Base-by-base conservation (phyloP, 2,888 invertebrate genomes). In the Venusia cambrica region DNA sequence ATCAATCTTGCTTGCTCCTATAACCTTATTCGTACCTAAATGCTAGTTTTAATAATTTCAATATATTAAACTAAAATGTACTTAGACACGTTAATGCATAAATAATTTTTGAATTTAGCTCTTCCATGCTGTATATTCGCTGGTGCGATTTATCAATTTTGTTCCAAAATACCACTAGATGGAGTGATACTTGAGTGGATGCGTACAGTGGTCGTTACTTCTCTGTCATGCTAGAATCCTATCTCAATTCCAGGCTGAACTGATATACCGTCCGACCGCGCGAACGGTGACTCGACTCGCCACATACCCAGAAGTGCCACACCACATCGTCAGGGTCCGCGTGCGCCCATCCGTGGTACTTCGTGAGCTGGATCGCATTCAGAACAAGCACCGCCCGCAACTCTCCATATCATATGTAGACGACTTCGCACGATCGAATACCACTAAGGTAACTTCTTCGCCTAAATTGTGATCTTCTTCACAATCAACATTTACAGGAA, bases 341-440 rank as follows among this genome's bases (percentile, higher is more conserved):
- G 89, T 90, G 55, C 88, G 91, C 21, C 91, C 92, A 27, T 91
- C 92, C 24, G 89, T 92, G 43, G 83, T 93, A 60, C 88, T 91
- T 59, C 89, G 89, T 45, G 92, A 92, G 69, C 89, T 90, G 60
- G 91, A 92, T 72, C 89, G 92, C 69, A 93, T 93, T 72, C 88
- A 89, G 54, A 88, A 91, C 73, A 90, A 90, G 70, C 78, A 88
- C 47, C 89, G 93, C 47, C 90, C 92, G 14, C 73, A 77, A 33
- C 62, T 83, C 29, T 89, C 90, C 44, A 87, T 90, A 57, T 91
- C 91, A 42, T 90, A 93, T 57, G 88, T 92, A 51, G 93, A 93
- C 57, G 92, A 93, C 69, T 95, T 92, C 85, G 92, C 93, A 80
- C 92, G 93, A 84, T 93, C 94, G 54, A 92, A 91, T 66, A 87